Conservation (phyloP, 2,888 invertebrate species). For the Caenorhabditis drosophilae region DNA sequence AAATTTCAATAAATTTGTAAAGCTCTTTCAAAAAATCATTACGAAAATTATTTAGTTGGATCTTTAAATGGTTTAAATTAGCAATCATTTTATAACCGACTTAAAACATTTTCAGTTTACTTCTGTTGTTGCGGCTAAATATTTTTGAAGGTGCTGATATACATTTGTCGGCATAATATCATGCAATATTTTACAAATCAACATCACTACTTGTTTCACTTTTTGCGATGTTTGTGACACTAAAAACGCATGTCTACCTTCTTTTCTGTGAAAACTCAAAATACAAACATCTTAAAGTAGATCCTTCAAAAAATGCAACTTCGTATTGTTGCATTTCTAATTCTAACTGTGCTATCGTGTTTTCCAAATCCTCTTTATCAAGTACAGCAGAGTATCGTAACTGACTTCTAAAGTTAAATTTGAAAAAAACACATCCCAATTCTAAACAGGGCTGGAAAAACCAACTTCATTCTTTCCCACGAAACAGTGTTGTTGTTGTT, state of each 20-base stretch:
- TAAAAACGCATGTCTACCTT: slow-evolving; percentile 12
- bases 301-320: slow-evolving; percentile 28
- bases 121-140: slow-evolving; percentile 37
- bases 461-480: slow-evolving; percentile 41
- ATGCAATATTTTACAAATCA: slow-evolving; percentile 70
- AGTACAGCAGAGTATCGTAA: slow-evolving; percentile 38
- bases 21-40: slow-evolving; percentile 45
- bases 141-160: slow-evolving; percentile 42
- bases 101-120: too few species aligned
- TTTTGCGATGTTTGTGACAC: slow-evolving; percentile 33
- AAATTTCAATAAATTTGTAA: slow-evolving; percentile 39
- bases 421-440: neutral
- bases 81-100: neutral
- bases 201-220: slow-evolving; percentile 65
- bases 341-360: slow-evolving; percentile 31
- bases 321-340: slow-evolving; percentile 43
- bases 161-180: slow-evolving; percentile 46
- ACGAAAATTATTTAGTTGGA: slow-evolving; percentile 13
- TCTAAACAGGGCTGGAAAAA: neutral
- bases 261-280: neutral
- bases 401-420: slow-evolving; percentile 33
- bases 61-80: slow-evolving; percentile 7
- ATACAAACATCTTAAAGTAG: slow-evolving; percentile 30
- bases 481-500: slow-evolving; percentile 2
- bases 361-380: slow-evolving; percentile 50